A percentile compares a stretch with the other conserved stretches of the same genome.
Evolutionary conservation across 2,113 vertebrate genomes (phyloP).

Genomic region (Anas platyrhynchos): DNA sequence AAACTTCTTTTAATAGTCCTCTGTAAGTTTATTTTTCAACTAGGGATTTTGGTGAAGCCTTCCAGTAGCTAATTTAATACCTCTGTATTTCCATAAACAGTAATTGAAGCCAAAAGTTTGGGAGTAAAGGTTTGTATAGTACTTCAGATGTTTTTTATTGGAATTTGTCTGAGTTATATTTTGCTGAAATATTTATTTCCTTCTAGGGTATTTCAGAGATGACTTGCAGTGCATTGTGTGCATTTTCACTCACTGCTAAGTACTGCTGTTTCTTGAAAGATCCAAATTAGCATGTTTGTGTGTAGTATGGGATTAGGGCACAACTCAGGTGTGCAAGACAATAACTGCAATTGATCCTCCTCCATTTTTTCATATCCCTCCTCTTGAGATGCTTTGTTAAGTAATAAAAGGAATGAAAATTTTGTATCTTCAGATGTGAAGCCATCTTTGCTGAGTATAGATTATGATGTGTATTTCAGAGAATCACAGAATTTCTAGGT

Average conservation of each 20-base stretch:
- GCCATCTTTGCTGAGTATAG: background rate
- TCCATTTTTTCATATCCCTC: background rate
- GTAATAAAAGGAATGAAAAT: background rate
- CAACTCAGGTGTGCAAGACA: background rate
- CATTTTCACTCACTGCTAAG: background rate
- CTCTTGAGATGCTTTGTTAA: background rate
- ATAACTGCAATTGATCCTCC: background rate
- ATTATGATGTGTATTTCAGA: background rate
- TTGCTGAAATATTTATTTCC: background rate
- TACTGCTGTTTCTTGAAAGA: background rate
- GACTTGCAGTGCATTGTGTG: background rate
- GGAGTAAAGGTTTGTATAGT: background rate
- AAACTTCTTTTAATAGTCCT: background rate
- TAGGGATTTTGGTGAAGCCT: slow-evolving; percentile 2
- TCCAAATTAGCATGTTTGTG: background rate
- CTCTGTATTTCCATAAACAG: background rate
- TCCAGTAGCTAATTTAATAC: background rate
- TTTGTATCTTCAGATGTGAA: background rate
- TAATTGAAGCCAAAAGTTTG: background rate
- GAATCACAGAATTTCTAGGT: too few species aligned
- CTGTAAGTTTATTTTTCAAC: background rate
- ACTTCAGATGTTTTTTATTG: background rate
- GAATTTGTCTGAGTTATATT: background rate
- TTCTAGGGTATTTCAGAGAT: background rate
- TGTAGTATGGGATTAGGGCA: background rate